A percentile compares a stretch with the other conserved stretches of the same genome.
Conservation (phyloP, 1,140 invertebrate species). For the Eurosta solidaginis region DNA sequence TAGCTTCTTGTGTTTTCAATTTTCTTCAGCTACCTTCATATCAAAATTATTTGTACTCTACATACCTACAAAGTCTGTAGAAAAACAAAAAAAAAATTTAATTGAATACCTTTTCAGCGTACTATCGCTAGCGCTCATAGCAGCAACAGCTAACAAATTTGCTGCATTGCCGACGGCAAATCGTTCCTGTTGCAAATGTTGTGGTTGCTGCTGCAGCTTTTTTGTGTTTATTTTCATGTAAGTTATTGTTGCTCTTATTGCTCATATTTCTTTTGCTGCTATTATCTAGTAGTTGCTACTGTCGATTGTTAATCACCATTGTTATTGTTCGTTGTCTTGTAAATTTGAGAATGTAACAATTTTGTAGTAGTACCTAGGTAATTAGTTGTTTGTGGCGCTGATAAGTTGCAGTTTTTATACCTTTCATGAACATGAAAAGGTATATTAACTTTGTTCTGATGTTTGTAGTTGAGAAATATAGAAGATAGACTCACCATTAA, state of each 20-base stretch:
- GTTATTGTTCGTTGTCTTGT: not conserved
- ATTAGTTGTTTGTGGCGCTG: too few species aligned
- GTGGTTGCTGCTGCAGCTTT: not conserved
- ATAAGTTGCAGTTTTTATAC: too few species aligned
- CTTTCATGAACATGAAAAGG: too few species aligned
- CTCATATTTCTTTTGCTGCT: not conserved
- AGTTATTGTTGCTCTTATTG: not conserved
- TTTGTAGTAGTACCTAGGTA: conserved; percentile 8
- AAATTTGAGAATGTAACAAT: not conserved
- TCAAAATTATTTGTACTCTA: not conserved
- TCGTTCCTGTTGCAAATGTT: not conserved
- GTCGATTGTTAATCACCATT: not conserved
- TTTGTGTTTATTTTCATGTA: not conserved
- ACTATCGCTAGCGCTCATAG: not conserved
- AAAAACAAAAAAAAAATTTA: too few species aligned
- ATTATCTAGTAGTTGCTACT: not conserved
- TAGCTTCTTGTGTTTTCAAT: not conserved
- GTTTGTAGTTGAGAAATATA: too few species aligned
- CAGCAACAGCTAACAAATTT: not conserved
- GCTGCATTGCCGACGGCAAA: not conserved
- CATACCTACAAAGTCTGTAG: not conserved
- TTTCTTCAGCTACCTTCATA: not conserved
- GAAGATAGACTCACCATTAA: too few species aligned
- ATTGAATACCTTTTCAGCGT: not conserved
- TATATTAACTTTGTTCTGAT: too few species aligned